Evolutionary conservation across 1,140 invertebrate genomes (phyloP), one percentile per base, ranked within the genome.

Genomic region (Ericerus pela): DNA sequence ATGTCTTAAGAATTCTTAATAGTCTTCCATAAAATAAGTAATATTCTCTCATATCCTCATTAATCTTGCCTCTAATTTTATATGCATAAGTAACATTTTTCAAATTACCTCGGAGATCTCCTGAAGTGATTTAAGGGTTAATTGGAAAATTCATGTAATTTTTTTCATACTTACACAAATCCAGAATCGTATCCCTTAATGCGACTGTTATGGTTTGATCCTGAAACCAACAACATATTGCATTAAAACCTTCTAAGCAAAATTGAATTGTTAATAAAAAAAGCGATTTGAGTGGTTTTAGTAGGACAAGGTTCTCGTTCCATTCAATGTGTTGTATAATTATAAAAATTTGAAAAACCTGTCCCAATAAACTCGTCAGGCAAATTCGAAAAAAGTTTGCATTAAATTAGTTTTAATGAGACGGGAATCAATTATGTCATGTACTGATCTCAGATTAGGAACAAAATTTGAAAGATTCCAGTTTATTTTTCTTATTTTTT

Each of bases 301-400:
- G 6, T 16, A 12, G 37, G n/a, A 16, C 4, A 16, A 16, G 14
- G n/a, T 33, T 8, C 30, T 10, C 8, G 30, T n/a, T 41, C 14
- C 37, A 41, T 10, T 10, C n/a, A n/a, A 33, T 33, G 8, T 33
- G n/a, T 8, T n/a, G 8, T 8, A 33, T 10, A 33, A 10, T n/a
- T 8, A 33, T 33, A 33, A 33, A 33, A 8, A n/a, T 10, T 33
- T 10, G 30, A 33, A 33, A 47, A 24, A 10, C 4, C 14, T 5
- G 20, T 24, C 30, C 14, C 36, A 58, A 14, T 47, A 59, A 58
- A 66, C 64, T 38, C 62, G 52, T 2, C 59, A 60, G 53, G 67
- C 66, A 24, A 68, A 57, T 55, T 68, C 66, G 29, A 60, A 62
- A 29, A 68, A 64, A 56, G 66, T 68, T 53, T 59, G 54, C 30